Evolutionary conservation across 2,113 vertebrate species (phyloP), one percentile per base, ranked within the genome.

Genomic region (Fregetta grallaria): DNA sequence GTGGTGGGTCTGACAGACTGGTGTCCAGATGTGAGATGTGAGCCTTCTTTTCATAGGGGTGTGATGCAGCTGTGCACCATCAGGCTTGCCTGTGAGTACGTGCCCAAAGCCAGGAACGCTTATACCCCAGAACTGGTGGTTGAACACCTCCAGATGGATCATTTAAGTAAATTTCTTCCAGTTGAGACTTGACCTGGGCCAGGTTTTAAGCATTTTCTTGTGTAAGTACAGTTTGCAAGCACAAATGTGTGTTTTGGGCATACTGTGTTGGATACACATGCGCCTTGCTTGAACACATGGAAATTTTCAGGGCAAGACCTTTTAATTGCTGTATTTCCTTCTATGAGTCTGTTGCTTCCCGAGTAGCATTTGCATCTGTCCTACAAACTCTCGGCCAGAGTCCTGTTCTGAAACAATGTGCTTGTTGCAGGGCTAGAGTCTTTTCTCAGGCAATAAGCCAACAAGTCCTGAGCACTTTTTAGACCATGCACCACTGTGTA

Each of bases 81-180:
- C 91, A 94, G 49, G 20, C 67, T 68, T 82, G 61, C 76, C 79
- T 81, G 66, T 73, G 76, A 94, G 86, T 63, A 47, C 36, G 13
- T 81, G 88, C 76, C 86, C 94, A 94, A 91, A 93, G 44, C 88
- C 83, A 89, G 72, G 90, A 94, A 75, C 6, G 3, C 55, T 84
- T 89, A 81, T 30, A 89, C 61, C 88, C 76, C 77, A 92, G 91
- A 88, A 94, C 70, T 96, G 58, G 53, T 85, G 49, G 49, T 61
- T 96, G 96, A 95, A 97, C 76, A 87, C 76, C 86, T 95, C 97
- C 94, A 95, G 94, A 93, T 94, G 92, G 72, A 66, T 84, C 67
- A 42, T 38, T 90, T 90, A 50, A 92, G 49, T 72, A 95, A 96
- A 97, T 95, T 94, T 82, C 62, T 91, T 96, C 91, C 92, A 95